Base-by-base conservation (phyloP, 2,113 vertebrate genomes). In the Phainopepla nitens region DNA sequence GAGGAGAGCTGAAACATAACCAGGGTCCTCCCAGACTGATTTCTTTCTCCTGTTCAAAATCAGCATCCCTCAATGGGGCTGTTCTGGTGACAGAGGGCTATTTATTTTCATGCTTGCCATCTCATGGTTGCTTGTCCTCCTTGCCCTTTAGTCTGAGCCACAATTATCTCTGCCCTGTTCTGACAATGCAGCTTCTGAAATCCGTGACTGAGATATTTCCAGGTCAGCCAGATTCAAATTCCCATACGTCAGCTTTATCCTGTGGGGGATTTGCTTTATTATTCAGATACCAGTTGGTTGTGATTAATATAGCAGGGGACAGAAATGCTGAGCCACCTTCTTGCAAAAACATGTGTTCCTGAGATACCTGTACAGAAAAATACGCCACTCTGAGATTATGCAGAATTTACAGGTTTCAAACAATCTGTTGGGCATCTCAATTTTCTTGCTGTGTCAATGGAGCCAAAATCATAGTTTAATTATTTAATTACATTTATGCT, bases 121-220 rank as follows among this genome's bases (percentile, higher is more conserved):
- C 41, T 93, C 54, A 11, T 42, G 82, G 65, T 42, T 92, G 96
- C 79, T 51, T 3, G 5, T 76, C 39, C 45, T 57, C 57, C 49
- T 89, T 72, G 62, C 35, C 70, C 72, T 90, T 94, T 93, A 92
- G 56, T 56, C 39, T 0, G 0, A 83, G 54, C 25, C 4, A 7
- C 82, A 83, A 69, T 95, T 94, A 94, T 86, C 68, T 86, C 58
- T 95, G 78, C 84, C 85, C 53, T 87, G 9, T 68, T 81, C 56
- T 79, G 56, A 95, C 77, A 87, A 54, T 61, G 79, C 44, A 85
- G 54, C 51, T 68, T 94, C 73, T 95, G 61, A 96, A 90, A 94
- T 85, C 49, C 60, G 29, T 53, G 62, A 89, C 80, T 71, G 44
- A 85, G 29, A 75, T 88, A 81, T 69, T 93, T 96, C 68, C 81